A percentile compares a stretch with the other conserved stretches of the same genome.
These are phyloP conservation scores for Microcebus tavaratra DNA, from an alignment of 2,113 vertebrate genomes.

Conservation along the genomic window DNA sequence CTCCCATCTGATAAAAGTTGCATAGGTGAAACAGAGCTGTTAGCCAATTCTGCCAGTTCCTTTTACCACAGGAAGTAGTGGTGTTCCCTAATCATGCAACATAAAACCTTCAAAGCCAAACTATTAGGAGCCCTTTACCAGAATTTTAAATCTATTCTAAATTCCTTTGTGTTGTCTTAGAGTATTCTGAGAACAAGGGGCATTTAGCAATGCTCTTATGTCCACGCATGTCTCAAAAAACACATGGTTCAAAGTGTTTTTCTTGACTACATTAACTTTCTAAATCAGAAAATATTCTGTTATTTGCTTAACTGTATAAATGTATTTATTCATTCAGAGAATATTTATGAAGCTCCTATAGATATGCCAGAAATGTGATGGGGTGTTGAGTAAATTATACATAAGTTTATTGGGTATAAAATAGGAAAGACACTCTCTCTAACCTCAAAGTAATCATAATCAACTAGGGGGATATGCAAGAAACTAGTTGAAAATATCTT, in stretches of 20 bases:
- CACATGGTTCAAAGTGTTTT: background rate
- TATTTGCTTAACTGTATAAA: background rate
- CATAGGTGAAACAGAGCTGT: background rate
- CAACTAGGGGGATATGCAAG: background rate
- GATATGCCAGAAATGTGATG: background rate
- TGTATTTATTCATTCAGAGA: background rate
- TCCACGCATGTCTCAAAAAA: background rate
- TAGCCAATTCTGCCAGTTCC: background rate
- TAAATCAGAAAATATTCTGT: background rate
- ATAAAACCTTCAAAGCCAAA: background rate
- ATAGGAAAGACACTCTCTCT: background rate
- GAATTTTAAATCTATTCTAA: background rate
- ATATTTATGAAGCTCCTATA: background rate
- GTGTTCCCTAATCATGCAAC: background rate
- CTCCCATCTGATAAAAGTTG: background rate
- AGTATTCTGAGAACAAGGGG: background rate
- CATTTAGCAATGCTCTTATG: background rate
- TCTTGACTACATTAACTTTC: background rate
- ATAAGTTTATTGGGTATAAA: background rate
- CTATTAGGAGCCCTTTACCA: background rate
- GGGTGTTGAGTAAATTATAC: background rate
- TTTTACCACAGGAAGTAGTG: background rate
- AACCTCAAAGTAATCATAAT: background rate
- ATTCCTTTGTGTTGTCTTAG: background rate
- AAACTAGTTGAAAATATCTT: background rate